Percentiles rank a stretch among this genome's conserved stretches.
These are phyloP conservation scores for Microtus pennsylvanicus DNA, from an alignment of 2,113 vertebrate genomes.

Conservation along the genomic window DNA sequence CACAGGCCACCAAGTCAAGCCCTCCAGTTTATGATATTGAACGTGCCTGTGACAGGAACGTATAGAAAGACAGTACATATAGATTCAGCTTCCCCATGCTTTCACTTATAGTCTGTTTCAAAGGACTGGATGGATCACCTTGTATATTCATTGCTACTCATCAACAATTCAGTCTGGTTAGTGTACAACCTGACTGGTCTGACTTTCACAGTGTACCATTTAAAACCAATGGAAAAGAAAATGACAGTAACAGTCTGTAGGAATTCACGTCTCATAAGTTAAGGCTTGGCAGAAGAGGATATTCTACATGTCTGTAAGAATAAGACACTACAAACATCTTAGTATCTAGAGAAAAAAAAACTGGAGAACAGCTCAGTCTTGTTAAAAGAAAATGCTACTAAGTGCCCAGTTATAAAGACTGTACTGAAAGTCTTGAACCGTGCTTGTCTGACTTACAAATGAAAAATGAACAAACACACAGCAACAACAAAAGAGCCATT, in stretches of 20 bases:
- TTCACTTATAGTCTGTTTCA: neutral
- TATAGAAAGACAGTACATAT: neutral
- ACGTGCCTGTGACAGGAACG: neutral
- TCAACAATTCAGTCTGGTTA: slow-evolving; percentile 19
- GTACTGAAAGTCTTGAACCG: neutral
- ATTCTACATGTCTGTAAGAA: neutral
- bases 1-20: slow-evolving; percentile 48
- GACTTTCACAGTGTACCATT: neutral
- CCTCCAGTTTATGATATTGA: neutral
- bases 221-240: neutral
- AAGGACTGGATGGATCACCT: neutral
- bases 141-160: neutral
- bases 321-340: neutral
- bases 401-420: neutral
- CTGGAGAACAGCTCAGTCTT: neutral
- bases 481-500: neutral
- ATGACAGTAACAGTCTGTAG: neutral
- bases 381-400: neutral
- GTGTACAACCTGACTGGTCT: neutral
- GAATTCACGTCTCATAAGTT: slow-evolving; percentile 1
- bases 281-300: neutral
- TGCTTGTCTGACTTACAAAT: neutral
- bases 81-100: neutral
- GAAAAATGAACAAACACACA: neutral
- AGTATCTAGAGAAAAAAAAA: slow-evolving; percentile 45